Base-by-base conservation (phyloP, 1,140 invertebrate species). In the Platyscapa corneri region DNA sequence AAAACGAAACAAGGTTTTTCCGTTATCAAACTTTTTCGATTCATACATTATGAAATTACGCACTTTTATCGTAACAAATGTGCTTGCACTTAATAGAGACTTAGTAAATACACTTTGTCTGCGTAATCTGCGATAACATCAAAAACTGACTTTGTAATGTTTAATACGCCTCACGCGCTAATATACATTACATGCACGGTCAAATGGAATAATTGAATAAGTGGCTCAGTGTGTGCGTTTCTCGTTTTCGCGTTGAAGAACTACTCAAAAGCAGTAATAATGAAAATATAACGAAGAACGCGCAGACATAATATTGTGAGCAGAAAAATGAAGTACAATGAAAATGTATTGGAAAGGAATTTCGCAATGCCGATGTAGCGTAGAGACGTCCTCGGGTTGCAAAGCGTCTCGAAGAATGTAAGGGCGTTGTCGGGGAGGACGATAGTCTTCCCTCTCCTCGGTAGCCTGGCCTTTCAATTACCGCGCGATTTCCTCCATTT, bases 381-480 rank as follows among this genome's bases (percentile, higher is more conserved):
- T 83, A 79, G 78, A 87, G 64, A 30, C 27, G 8, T 53, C 18
- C 49, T 16, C 16, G 2, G 56, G 0, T 20, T 27, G 56, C 56
- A 60, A 27, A 27, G 23, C 20, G 23, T 60, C 56, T 60, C 56
- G 56, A 60, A 60, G 56, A 60, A 60, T 60, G 56, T 60, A 3
- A 20, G 3, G 3, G 56, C 23, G 56, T 60, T 60, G 56, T 60
- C 56, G 14, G 27, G 56, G 10, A 60, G 56, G 3, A 27, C 56
- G 56, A 10, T 83, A 74, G 76, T 82, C 75, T 80, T 79, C 83
- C 81, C 72, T 83, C 78, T 70, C 23, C 65, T 5, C 7, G 7
- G 12, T 8, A 18, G 77, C 75, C 76, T 53, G 79, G 81, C 87
- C 88, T 89, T 89, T 89, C 88, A 90, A 90, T 90, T 89, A 88